Percentiles rank a stretch among this genome's conserved stretches.
Evolutionary conservation across 2,113 vertebrate genomes (phyloP).

Genomic region (Apteryx mantelli): DNA sequence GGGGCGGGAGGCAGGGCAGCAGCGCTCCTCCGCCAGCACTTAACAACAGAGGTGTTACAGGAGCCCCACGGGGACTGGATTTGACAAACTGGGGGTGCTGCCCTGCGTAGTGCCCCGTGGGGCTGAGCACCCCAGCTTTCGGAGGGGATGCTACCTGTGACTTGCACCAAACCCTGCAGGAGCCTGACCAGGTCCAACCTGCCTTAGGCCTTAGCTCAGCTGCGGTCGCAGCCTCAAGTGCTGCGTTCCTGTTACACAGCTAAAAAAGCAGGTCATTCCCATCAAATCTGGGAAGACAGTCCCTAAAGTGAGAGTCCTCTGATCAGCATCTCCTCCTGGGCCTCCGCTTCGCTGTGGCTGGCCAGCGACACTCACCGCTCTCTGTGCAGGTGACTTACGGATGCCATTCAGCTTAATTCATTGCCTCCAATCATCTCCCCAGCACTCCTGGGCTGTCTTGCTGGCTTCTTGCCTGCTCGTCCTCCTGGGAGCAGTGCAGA

Average conservation of each 20-base stretch:
- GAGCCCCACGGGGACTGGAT: not conserved
- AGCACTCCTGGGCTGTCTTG: not conserved
- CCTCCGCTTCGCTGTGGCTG: not conserved
- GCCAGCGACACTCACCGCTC: not conserved
- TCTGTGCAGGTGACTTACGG: not conserved
- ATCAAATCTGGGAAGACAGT: not conserved
- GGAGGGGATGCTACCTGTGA: not conserved
- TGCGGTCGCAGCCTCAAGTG: not conserved
- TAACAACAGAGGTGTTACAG: not conserved
- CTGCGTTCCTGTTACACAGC: accelerated
- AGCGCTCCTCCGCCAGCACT: accelerated
- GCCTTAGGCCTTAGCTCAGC: not conserved
- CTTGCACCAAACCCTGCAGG: not conserved
- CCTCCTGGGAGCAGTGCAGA: not conserved
- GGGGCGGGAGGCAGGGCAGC: not conserved
- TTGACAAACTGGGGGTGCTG: not conserved
- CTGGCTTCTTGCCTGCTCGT: not conserved
- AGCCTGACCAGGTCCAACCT: not conserved
- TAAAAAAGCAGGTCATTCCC: not conserved
- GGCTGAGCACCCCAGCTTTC: not conserved
- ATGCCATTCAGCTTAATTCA: slow-evolving; percentile 50
- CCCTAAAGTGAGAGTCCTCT: not conserved
- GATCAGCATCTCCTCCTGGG: not conserved
- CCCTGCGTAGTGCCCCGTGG: not conserved
- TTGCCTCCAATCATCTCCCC: not conserved